A percentile compares a stretch with the other conserved stretches of the same genome.
Evolutionary conservation across 2,113 vertebrate species (phyloP).

Genomic region (Struthidea cinerea): DNA sequence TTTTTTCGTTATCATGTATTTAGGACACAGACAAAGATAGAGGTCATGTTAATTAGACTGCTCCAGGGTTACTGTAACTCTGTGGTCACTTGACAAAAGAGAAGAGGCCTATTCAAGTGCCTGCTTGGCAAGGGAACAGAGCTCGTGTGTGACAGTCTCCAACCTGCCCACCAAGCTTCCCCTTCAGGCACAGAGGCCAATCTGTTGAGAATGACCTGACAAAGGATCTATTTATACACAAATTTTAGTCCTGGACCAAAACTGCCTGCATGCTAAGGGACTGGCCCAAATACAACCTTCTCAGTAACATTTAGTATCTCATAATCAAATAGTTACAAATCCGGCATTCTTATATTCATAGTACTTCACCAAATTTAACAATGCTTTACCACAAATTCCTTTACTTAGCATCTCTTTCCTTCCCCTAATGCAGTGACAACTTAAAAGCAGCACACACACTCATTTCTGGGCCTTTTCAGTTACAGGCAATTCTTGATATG

Average conservation of each 20-base stretch:
- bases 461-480: not conserved
- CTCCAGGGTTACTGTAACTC: constrained; percentile 50
- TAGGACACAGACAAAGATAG: constrained; percentile 47
- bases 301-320: not conserved
- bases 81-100: constrained; percentile 14
- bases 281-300: not conserved
- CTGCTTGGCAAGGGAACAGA: constrained; percentile 9
- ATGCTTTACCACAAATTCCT: not conserved
- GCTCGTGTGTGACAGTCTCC: not conserved
- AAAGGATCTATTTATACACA: constrained; percentile 3
- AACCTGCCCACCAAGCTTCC: constrained; percentile 10
- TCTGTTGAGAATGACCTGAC: constrained; percentile 48
- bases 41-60: constrained; percentile 60
- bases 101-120: constrained; percentile 8
- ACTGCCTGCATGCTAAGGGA: not conserved
- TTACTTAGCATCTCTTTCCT: not conserved
- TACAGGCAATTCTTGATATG: not conserved
- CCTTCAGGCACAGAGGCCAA: constrained; percentile 50
- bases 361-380: not conserved
- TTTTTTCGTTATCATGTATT: constrained; percentile 49
- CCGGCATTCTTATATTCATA: not conserved
- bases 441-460: not conserved
- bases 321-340: not conserved
- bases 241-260: not conserved
- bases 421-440: not conserved